phyloP scores from a whole-genome alignment of 2,113 vertebrate genomes.

The Chaetops frenatus region DNA sequence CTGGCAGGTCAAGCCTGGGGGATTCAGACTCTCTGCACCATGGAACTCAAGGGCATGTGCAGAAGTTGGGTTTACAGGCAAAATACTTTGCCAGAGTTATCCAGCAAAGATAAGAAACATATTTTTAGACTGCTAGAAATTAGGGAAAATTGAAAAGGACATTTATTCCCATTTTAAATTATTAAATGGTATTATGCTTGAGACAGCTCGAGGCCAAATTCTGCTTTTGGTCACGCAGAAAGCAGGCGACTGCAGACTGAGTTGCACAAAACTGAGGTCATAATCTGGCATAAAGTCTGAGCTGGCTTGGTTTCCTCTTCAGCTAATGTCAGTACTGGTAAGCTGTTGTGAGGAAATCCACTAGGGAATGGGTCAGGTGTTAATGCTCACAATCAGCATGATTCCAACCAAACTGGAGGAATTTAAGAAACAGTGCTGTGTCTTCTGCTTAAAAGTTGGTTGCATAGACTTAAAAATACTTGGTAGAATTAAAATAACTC shows the following conservation, averaged over 20 bases:
- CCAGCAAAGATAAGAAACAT: neutral
- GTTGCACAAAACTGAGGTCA: constrained; percentile 31
- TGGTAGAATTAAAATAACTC: neutral
- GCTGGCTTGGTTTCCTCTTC: neutral
- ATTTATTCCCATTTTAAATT: neutral
- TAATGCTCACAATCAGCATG: neutral
- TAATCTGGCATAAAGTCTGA: constrained; percentile 29
- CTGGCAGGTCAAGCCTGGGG: neutral
- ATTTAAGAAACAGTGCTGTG: neutral
- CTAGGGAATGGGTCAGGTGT: neutral
- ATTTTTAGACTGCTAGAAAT: neutral
- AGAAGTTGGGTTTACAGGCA: neutral
- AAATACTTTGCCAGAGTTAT: neutral
- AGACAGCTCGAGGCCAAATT: neutral
- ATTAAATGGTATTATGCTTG: constrained; percentile 3
- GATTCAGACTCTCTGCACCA: neutral
- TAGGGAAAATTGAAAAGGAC: neutral
- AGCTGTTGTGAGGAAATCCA: neutral
- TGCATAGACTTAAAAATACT: neutral
- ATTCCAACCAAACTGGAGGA: neutral
- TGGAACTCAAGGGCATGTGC: neutral
- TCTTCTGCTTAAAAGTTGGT: neutral
- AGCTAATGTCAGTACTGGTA: constrained; percentile 1
- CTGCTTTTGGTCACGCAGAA: constrained; percentile 16
- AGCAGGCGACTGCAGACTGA: neutral